phyloP scores from a whole-genome alignment of 2,888 invertebrate species.

The Apamea epomidion region DNA sequence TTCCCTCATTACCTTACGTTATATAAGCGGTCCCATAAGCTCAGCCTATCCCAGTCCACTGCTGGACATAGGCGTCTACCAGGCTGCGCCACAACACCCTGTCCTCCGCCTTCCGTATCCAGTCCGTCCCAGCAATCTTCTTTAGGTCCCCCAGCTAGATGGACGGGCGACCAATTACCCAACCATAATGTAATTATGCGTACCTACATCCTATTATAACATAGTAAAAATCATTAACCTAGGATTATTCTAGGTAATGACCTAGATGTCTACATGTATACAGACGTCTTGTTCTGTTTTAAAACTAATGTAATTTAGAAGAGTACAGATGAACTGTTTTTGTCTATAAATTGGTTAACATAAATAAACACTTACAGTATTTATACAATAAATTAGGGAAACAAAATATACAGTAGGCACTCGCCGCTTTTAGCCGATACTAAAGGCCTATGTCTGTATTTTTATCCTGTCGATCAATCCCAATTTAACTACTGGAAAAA shows the following conservation, averaged over 20 bases:
- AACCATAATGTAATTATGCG: constrained; percentile 17
- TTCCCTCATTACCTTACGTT: not conserved
- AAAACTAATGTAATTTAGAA: constrained; percentile 2
- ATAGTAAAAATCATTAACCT: not conserved
- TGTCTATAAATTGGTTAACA: constrained; percentile 9
- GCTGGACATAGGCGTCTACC: too few relatives aligned
- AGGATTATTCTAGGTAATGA: constrained; percentile 19
- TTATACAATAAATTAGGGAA: constrained; percentile 24
- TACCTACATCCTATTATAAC: not conserved
- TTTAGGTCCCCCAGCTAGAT: too few relatives aligned
- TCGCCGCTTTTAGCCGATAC: not conserved
- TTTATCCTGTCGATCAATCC: not conserved
- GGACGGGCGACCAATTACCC: not conserved
- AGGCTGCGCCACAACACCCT: too few relatives aligned
- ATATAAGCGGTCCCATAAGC: not conserved
- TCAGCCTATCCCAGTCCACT: too few relatives aligned
- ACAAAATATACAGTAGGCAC: constrained; percentile 12
- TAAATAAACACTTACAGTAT: constrained; percentile 32
- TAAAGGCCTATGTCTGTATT: not conserved
- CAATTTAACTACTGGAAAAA: constrained; percentile 4
- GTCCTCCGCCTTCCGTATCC: too few relatives aligned
- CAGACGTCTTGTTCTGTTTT: not conserved
- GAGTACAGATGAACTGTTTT: constrained; percentile 17
- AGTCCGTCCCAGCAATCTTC: too few relatives aligned
- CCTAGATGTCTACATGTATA: constrained; percentile 1